phyloP scores from a whole-genome alignment of 2,888 invertebrate genomes.

The Drosophila demipolita region DNA sequence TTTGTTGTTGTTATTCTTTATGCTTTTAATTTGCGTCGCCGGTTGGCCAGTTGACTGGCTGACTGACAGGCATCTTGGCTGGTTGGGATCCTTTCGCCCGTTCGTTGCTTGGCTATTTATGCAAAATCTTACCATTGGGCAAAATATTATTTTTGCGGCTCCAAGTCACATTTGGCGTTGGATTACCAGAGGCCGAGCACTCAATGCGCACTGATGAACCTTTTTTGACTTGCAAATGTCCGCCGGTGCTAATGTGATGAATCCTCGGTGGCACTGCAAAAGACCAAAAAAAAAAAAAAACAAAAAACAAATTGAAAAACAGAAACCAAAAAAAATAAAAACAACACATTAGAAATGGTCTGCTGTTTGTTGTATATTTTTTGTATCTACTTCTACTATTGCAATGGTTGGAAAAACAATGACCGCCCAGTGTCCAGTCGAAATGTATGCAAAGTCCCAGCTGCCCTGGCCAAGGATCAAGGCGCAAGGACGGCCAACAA shows the following conservation, averaged over 20 bases:
- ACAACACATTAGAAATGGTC: slow-evolving; percentile 76
- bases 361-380: slow-evolving; percentile 17
- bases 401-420: slow-evolving; percentile 37
- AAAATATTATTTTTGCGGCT: slow-evolving; percentile 86
- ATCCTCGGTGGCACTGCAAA: slow-evolving; percentile 88
- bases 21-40: slow-evolving; percentile 50
- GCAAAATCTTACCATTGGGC: slow-evolving; percentile 85
- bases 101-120: slow-evolving; percentile 56
- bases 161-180: slow-evolving; percentile 92
- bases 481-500: slow-evolving; percentile 69
- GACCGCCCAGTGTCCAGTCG: slow-evolving; percentile 50
- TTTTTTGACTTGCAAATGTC: slow-evolving; percentile 89
- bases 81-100: slow-evolving; percentile 38
- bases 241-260: slow-evolving; percentile 87
- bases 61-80: slow-evolving; percentile 8
- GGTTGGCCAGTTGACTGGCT: slow-evolving; percentile 28
- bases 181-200: slow-evolving; percentile 92
- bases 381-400: slow-evolving; percentile 17
- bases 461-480: slow-evolving; percentile 56
- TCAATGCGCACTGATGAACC: slow-evolving; percentile 91
- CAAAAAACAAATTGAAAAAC: slow-evolving; percentile 25
- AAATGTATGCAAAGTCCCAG: slow-evolving; percentile 78
- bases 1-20: slow-evolving; percentile 39
- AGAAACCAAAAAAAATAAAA: slow-evolving; percentile 18
- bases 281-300: slow-evolving; percentile 30